Base-by-base conservation (phyloP, 2,113 vertebrate species). In the Oenanthe oenanthe region DNA sequence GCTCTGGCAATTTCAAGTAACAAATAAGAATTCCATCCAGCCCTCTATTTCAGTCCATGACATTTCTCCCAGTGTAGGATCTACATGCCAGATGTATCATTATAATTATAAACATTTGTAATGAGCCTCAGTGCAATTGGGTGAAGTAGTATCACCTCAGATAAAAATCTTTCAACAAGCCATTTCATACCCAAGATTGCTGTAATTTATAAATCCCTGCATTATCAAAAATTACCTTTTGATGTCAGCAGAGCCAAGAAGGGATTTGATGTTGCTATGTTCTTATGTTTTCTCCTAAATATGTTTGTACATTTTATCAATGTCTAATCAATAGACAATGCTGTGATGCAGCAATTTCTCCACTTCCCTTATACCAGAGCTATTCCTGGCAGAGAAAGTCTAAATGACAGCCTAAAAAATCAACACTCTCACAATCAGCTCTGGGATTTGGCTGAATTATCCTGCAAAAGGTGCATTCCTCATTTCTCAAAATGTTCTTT, bases 1-100 rank as follows among this genome's bases (percentile, higher is more conserved):
- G 92, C 43, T 84, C 92, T 51, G 94, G 72, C 88, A 71, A 80
- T 89, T 97, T 95, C 43, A 56, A 92, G 74, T 91, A 61, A 88
- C 80, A 82, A 94, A 95, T 77, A 96, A 88, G 56, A 84, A 71
- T 34, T 92, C 77, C 22, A 93, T 17, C 71, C 68, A 73, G 83
- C 13, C 56, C 56, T 67, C 67, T 85, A 45, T 73, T 94, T 85
- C 93, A 96, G 88, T 24, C 71, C 25, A 62, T 7, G 58, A 32
- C 68, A n/a, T 36, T 88, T 31, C 67, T 89, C 26, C 57, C 57
- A 13, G 40, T 11, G 13, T 26, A 57, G 51, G 74, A 85, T 77
- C 51, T 63, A 79, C 76, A 92, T 67, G 31, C 26, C 70, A 93
- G 92, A 81, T 16, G 32, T 62, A 58, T 82, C 78, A 89, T 71